Percentiles rank a stretch among this genome's conserved stretches.
Conservation (phyloP, 2,797 vertebrate genomes). For the Esox masquinongy region DNA sequence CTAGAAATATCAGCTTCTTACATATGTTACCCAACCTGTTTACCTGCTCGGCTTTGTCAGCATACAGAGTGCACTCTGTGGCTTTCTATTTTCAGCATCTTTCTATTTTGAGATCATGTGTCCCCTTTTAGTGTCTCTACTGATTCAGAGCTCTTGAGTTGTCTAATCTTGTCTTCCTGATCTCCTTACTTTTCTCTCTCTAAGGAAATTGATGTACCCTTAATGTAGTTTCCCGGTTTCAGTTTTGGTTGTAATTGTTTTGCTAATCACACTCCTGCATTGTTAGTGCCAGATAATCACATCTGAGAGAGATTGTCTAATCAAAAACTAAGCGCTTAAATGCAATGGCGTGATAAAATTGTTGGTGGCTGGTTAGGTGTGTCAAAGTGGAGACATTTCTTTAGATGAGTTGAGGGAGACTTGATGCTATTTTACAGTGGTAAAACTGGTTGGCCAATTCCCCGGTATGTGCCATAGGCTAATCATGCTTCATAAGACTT, state of each 20-base stretch:
- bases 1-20: too few species aligned
- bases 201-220: not conserved
- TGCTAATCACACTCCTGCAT: not conserved
- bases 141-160: not conserved
- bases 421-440: constrained; percentile 41
- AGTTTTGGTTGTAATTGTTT: not conserved
- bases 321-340: not conserved
- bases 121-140: not conserved
- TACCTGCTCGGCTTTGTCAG: too few species aligned
- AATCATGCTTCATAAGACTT: not conserved
- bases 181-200: not conserved
- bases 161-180: not conserved
- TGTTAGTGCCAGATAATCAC: not conserved
- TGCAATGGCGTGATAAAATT: not conserved
- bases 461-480: not conserved
- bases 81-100: not conserved
- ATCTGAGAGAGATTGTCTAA: not conserved
- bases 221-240: not conserved
- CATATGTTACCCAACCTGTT: not conserved
- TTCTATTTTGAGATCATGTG: not conserved
- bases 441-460: not conserved
- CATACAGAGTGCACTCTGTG: not conserved
- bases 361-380: constrained; percentile 6
- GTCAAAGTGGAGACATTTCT: constrained; percentile 10
- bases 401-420: constrained; percentile 2